A percentile compares a stretch with the other conserved stretches of the same genome.
phyloP scores from a whole-genome alignment of 2,888 invertebrate species.

The Trachelus iudaicus region DNA sequence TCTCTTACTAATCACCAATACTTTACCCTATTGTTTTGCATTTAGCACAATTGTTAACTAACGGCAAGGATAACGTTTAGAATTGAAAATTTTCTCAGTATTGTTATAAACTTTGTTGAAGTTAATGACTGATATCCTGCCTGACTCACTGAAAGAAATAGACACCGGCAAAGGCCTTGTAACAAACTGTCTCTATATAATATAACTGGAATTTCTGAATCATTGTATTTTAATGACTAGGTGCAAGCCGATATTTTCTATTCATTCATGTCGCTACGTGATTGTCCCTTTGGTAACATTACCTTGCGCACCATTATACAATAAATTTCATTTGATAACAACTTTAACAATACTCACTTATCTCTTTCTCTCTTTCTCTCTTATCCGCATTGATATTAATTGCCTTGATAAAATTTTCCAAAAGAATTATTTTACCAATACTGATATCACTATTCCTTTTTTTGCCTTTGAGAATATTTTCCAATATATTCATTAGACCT shows the following conservation, averaged over 20 bases:
- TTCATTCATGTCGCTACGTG: background rate
- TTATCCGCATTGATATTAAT: background rate
- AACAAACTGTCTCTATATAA: background rate
- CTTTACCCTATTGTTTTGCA: constrained; percentile 19
- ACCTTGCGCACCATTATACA: background rate
- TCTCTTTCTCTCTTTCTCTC: background rate
- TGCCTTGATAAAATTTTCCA: no score
- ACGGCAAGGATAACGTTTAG: constrained; percentile 25
- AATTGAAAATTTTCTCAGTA: constrained; percentile 57
- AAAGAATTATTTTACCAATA: background rate
- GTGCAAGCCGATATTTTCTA: background rate
- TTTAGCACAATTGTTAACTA: constrained; percentile 39
- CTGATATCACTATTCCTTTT: background rate
- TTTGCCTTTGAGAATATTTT: background rate
- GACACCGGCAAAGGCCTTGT: background rate
- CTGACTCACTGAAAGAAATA: constrained; percentile 33
- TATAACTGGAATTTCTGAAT: background rate
- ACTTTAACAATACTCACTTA: background rate
- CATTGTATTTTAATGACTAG: background rate
- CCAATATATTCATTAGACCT: background rate
- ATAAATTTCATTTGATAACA: background rate
- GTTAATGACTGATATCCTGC: constrained; percentile 61
- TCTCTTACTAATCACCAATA: background rate
- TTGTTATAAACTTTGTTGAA: constrained; percentile 56
- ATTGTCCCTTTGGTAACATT: background rate